Conservation (phyloP, 2,113 vertebrate species). For the Collichthys lucidus region DNA sequence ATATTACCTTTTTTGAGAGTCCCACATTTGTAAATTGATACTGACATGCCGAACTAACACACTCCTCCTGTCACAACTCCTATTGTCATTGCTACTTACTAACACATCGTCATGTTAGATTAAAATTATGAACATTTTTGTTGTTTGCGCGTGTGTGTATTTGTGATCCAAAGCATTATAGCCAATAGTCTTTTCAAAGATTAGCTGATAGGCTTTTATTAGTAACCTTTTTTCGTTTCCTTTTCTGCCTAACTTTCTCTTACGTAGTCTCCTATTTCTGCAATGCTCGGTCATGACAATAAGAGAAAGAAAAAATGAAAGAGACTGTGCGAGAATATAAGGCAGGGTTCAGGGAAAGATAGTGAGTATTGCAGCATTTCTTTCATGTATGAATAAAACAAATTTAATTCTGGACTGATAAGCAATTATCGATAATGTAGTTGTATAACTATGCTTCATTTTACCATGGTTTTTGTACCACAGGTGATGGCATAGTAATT, state of each 20-base stretch:
- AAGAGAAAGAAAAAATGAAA: slow-evolving; percentile 18
- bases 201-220: slow-evolving; percentile 57
- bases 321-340: slow-evolving; percentile 32
- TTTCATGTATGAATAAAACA: slow-evolving; percentile 32
- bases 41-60: slow-evolving; percentile 64
- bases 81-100: slow-evolving; percentile 65
- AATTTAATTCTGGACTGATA: slow-evolving; percentile 30
- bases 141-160: slow-evolving; percentile 60
- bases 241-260: slow-evolving; percentile 46
- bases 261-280: slow-evolving; percentile 29
- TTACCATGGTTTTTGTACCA: slow-evolving; percentile 32
- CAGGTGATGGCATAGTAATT: slow-evolving; percentile 14
- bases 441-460: slow-evolving; percentile 32
- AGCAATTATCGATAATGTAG: slow-evolving; percentile 25
- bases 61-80: slow-evolving; percentile 48
- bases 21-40: slow-evolving; percentile 79
- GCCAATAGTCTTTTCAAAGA: slow-evolving; percentile 56
- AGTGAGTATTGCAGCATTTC: slow-evolving; percentile 16
- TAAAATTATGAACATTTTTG: slow-evolving; percentile 60
- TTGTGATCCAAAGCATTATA: slow-evolving; percentile 71
- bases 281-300: slow-evolving; percentile 10
- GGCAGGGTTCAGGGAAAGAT: slow-evolving; percentile 54
- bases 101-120: slow-evolving; percentile 67
- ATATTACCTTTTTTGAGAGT: slow-evolving; percentile 69
- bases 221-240: slow-evolving; percentile 23